Evolutionary conservation across 2,113 vertebrate genomes (phyloP).

Genomic region (Poeciliopsis prolifica): DNA sequence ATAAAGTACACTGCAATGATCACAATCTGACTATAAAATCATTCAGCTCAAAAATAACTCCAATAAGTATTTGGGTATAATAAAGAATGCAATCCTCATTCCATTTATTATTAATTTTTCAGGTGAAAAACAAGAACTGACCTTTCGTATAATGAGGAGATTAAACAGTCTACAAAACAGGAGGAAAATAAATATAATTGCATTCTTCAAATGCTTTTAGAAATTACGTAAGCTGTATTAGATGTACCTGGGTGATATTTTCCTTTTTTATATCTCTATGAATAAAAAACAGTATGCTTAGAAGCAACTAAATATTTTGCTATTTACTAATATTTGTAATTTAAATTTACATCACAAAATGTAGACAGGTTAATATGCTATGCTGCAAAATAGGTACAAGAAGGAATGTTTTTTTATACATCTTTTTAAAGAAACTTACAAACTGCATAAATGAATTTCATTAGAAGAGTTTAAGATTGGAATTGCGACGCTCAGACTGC

Average conservation of each 20-base stretch:
- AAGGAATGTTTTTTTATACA: not conserved
- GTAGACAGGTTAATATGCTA: not conserved
- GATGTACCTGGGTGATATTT: slow-evolving; percentile 2
- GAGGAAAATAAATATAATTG: slow-evolving; percentile 39
- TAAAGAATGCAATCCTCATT: slow-evolving; percentile 44
- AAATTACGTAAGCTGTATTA: slow-evolving; percentile 21
- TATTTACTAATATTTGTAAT: not conserved
- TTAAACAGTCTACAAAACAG: slow-evolving; percentile 43
- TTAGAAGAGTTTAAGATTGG: not conserved
- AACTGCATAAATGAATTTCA: not conserved
- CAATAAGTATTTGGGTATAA: slow-evolving; percentile 46
- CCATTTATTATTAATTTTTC: slow-evolving; percentile 66
- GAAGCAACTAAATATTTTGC: not conserved
- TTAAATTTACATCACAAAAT: not conserved
- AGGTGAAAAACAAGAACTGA: slow-evolving; percentile 62
- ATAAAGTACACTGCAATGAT: slow-evolving; percentile 11
- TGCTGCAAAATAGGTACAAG: not conserved
- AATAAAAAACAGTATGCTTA: slow-evolving; percentile 20
- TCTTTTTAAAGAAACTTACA: not conserved
- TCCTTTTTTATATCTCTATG: slow-evolving; percentile 5
- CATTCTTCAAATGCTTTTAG: slow-evolving; percentile 27
- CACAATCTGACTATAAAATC: slow-evolving; percentile 26
- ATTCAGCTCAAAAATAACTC: slow-evolving; percentile 41
- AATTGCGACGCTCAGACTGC: no score
- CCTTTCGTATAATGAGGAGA: slow-evolving; percentile 63